Evolutionary conservation across 2,797 vertebrate genomes (phyloP), one percentile per base, ranked within the genome.

Genomic region (Mareca strepera): DNA sequence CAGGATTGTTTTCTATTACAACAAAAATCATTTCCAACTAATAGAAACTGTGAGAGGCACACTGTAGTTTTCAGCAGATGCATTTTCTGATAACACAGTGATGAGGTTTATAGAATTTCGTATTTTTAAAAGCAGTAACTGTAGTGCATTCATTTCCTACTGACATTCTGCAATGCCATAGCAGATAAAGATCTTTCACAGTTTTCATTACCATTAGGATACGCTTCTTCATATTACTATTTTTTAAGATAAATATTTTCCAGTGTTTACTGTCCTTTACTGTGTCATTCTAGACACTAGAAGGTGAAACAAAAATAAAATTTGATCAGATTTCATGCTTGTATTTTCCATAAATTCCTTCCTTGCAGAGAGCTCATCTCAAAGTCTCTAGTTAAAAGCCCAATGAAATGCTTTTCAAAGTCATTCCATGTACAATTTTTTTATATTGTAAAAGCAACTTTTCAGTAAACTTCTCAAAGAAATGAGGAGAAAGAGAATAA

Each of bases 271-370:
- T 84, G 17, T 17, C 14, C 21, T 89, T 89, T 80, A 56, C 21
- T 81, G 4, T 69, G 68, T 73, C 43, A 67, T 83, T 91, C 35
- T 56, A 70, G 14, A 69, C 6, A 52, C 7, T 62, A 59, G 23
- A 88, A 82, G 15, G 88, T 76, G 82, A 94, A 93, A 90, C 23
- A 86, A 88, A 86, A 92, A 75, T 58, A 83, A 91, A 70, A 85
- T 72, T n/a, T 92, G 28, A 56, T 81, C 31, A 29, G 41, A 83
- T 86, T 81, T 81, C 73, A 72, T 64, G 43, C 11, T 22, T 43
- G 11, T 0, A 14, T 77, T 85, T 68, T 48, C 21, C 17, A 22
- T 28, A 86, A 81, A 28, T 60, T 92, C 9, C 11, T 82, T 91
- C 53, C 31, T 64, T 81, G 15, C 18, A 52, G 21, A 88, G 23